phyloP scores from a whole-genome alignment of 2,113 vertebrate species.

The Notiomystis cincta region DNA sequence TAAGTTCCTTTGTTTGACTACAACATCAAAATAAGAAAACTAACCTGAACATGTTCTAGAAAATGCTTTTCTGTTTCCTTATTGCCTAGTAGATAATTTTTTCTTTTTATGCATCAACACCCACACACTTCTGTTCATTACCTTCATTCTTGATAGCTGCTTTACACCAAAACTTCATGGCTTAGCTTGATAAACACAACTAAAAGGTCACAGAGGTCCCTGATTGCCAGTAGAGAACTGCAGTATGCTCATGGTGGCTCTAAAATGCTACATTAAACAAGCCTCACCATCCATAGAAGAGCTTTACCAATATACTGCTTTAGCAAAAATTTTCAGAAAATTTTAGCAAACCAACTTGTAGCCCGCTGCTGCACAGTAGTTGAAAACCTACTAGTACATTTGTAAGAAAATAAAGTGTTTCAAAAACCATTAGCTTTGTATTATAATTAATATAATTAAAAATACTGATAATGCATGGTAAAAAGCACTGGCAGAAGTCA shows the following conservation, averaged over 20 bases:
- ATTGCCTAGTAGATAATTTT: not conserved
- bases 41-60: not conserved
- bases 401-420: not conserved
- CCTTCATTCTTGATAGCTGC: not conserved
- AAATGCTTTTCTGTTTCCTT: not conserved
- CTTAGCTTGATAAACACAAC: not conserved
- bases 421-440: not conserved
- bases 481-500: not conserved
- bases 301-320: not conserved
- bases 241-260: not conserved
- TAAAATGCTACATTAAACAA: not conserved
- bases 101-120: not conserved
- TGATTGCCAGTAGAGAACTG: not conserved
- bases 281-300: not conserved
- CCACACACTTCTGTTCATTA: not conserved
- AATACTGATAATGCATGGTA: not conserved
- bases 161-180: not conserved
- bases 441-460: not conserved
- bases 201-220: not conserved
- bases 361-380: not conserved
- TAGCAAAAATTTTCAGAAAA: not conserved
- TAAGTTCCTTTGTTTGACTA: not conserved
- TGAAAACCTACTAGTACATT: not conserved
- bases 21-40: not conserved
- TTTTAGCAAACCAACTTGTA: not conserved